Conservation (phyloP, 2,113 vertebrate genomes). For the Hyperopisus bebe region DNA sequence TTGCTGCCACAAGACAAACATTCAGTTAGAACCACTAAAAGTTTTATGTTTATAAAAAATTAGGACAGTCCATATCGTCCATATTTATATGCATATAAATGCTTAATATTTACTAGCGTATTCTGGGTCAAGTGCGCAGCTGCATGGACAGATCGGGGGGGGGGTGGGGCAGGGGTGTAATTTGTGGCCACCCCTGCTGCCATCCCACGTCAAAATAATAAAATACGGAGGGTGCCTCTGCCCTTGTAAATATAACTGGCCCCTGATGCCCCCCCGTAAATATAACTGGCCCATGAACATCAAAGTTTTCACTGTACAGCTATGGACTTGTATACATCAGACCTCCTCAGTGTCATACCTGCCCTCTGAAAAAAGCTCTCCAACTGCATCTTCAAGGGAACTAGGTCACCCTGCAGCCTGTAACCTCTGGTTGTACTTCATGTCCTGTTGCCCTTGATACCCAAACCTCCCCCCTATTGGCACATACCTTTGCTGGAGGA, state of each 20-base stretch:
- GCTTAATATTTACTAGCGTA: background rate
- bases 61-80: background rate
- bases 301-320: background rate
- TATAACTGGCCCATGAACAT: background rate
- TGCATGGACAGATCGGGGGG: background rate
- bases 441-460: background rate
- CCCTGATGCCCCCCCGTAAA: too few relatives aligned
- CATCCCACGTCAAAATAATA: background rate
- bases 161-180: background rate
- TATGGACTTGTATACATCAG: background rate
- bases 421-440: conserved; percentile 37
- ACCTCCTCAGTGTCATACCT: background rate
- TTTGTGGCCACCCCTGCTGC: background rate
- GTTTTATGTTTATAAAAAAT: background rate
- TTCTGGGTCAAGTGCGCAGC: background rate
- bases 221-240: background rate
- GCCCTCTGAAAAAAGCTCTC: background rate
- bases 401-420: background rate
- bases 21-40: background rate
- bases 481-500: conserved; percentile 77
- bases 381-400: background rate
- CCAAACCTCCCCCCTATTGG: background rate
- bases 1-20: background rate
- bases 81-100: background rate
- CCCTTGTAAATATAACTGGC: background rate